Base-by-base conservation (phyloP, 1,140 invertebrate genomes). In the Halyomorpha halys region DNA sequence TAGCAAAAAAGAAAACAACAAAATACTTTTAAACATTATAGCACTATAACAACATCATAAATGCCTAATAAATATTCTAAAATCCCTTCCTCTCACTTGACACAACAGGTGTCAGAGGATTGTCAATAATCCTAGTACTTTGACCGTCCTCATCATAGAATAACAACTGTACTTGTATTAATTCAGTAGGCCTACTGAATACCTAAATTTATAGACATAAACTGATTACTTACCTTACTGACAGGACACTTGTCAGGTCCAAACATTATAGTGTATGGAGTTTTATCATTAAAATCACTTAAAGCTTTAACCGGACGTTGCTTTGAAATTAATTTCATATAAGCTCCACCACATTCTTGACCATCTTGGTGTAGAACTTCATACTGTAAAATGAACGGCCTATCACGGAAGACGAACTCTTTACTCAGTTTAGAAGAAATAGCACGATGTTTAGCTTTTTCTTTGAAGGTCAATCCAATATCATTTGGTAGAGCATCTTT, bases 251-350 rank as follows among this genome's bases (percentile, higher is more conserved):
- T 99, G 78, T 99, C 97, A 13, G 97, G 97, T 2, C 96, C 97
- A 80, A 99, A 99, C 97, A 99, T 99, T 71, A 98, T 94, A 2
- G 91, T 91, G 76, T 97, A 98, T 0, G 94, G 90, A 13, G 95
- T 95, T 77, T 97, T 95, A 77, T 99, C 94, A 74, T 93, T 83
- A 74, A 98, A 96, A 67, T 86, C 79, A 63, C 82, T 85, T 25
- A 97, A 79, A 74, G 94, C 85, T 19, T 83, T 74, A 47, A 83
- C 81, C 51, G 84, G 80, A 44, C 79, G 73, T 62, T 82, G 82
- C 4, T 82, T 74, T 16, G 85, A 87, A 16, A 98, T 75, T 18
- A 99, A 79, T 78, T 99, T 99, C 0, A 99, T 76, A 75, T 99
- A 99, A 13, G 94, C 94, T 16, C 97, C 97, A 59, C 97, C 97